Evolutionary conservation across 2,888 invertebrate genomes (phyloP), one percentile per base, ranked within the genome.

Genomic region (Lochmaea capreae): DNA sequence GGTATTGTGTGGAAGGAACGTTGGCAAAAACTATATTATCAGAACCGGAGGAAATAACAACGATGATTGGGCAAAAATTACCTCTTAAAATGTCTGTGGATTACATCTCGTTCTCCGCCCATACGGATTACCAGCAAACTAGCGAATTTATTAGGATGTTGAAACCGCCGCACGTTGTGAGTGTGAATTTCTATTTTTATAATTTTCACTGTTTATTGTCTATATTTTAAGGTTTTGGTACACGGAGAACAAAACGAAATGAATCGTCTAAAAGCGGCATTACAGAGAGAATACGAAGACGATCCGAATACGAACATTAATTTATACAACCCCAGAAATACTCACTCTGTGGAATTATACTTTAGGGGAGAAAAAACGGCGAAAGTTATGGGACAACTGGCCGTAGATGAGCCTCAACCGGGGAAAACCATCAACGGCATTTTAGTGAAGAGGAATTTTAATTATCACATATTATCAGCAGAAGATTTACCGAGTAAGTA

Each of bases 191-290:
- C 42, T 12, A 59, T 14, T 46, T 67, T 5, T 57, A 3, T 59
- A 67, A 59, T 39, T 2, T 26, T 39, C n/a, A 12, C 3, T 46
- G 46, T 46, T 46, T 46, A 46, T 46, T 46, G 46, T 46, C 46
- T 46, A 4, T 46, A 46, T 12, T 46, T 46, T 16, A 18, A 42
- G 94, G 92, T 97, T 61, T 88, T 98, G 63, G 99, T 99, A 0
- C 99, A 99, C 87, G 99, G 99, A 0, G 99, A 99, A 86, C 96
- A 96, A 88, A 99, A 99, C 88, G 99, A 99, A 89, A 99, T 99
- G 99, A 94, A 93, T 1, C 92, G 99, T 0, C 89, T 99, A 72
- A 97, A 98, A 87, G 95, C 97, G 54, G 99, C 98, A 0, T 89
- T 99, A 66, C 94, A 96, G 83, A 90, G 99, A 16, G 98, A 99